Conservation (phyloP, 2,797 vertebrate species). For the Acrossocheilus wenchowensis region DNA sequence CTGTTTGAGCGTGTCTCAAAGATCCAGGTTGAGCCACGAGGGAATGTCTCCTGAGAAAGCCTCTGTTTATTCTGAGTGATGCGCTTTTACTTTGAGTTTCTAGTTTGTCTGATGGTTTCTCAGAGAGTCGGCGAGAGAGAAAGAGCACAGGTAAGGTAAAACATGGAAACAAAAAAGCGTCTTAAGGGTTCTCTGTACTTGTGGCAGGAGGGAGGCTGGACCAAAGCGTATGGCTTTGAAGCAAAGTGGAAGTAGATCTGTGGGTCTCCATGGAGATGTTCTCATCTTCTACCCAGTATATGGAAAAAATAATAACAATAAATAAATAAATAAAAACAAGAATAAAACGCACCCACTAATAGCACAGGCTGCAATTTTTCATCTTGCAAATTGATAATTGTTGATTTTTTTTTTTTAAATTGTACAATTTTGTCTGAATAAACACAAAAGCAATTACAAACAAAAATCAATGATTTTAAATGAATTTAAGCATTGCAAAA, state of each 20-base stretch:
- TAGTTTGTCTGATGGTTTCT: conserved; percentile 40
- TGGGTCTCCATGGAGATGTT: conserved; percentile 4
- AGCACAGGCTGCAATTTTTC: not conserved
- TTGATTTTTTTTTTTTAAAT: not conserved
- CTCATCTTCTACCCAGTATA: not conserved
- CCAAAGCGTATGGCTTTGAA: not conserved
- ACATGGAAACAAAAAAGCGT: conserved; percentile 7
- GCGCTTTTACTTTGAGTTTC: conserved; percentile 33
- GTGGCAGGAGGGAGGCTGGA: not conserved
- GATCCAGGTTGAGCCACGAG: conserved; percentile 40
- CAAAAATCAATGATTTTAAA: not conserved
- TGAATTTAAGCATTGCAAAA: not conserved
- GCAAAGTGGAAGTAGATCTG: not conserved
- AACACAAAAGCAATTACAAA: not conserved
- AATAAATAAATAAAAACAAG: not conserved
- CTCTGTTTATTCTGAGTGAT: conserved; percentile 38
- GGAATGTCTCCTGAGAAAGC: conserved; percentile 35
- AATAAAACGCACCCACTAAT: not conserved
- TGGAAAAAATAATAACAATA: not conserved
- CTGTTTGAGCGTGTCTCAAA: conserved; percentile 26
- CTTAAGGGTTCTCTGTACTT: not conserved
- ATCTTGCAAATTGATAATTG: not conserved
- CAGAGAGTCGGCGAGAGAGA: not conserved
- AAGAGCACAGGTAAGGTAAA: not conserved
- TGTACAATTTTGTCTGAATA: not conserved